Percentiles rank a stretch among this genome's conserved stretches.
Evolutionary conservation across 2,797 vertebrate species (phyloP).

Genomic region (Notoglanidium macrostoma): DNA sequence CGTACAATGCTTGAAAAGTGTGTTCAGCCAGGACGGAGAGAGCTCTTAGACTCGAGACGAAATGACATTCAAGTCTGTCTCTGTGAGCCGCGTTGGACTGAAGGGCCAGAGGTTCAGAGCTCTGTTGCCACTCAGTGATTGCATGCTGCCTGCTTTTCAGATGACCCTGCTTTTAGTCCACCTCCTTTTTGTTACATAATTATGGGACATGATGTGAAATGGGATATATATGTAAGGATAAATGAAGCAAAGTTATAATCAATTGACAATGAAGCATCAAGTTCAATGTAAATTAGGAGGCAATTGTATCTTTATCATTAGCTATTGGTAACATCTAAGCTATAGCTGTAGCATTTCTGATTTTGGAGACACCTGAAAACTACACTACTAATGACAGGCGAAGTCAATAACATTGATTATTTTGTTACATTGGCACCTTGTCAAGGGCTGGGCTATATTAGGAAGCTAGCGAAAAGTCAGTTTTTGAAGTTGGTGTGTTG

Average conservation of each 20-base stretch:
- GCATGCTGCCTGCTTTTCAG: constrained; percentile 2
- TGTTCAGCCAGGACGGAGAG: background rate
- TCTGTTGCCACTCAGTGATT: background rate
- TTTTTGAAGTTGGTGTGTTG: too few relatives aligned
- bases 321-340: background rate
- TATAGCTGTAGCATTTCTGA: background rate
- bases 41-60: background rate
- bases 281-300: background rate
- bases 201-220: background rate
- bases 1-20: background rate
- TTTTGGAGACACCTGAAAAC: background rate
- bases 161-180: constrained; percentile 10
- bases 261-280: background rate
- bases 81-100: background rate
- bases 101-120: background rate
- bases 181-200: background rate
- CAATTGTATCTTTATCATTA: background rate
- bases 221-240: background rate
- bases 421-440: too few relatives aligned
- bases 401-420: too few relatives aligned
- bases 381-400: too few relatives aligned
- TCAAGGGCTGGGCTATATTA: too few relatives aligned
- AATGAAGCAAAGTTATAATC: background rate
- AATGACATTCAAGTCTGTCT: background rate
- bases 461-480: too few relatives aligned